These are phyloP conservation scores for Rapana venosa DNA, from an alignment of 2,888 invertebrate genomes.

Conservation along the genomic window DNA sequence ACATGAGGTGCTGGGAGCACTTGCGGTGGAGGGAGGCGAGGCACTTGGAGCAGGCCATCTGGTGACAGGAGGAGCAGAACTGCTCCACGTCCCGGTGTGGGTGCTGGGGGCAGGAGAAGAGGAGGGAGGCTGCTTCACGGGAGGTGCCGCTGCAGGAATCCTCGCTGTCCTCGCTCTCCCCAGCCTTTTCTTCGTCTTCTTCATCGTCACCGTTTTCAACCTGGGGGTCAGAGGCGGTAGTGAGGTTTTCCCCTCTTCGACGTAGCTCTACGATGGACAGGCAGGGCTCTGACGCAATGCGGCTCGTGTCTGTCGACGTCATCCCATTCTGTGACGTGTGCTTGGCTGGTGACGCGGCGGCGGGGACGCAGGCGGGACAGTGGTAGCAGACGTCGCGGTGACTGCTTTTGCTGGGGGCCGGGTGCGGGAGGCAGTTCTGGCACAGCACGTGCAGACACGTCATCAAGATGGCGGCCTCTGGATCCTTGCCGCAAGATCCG, in stretches of 20 bases:
- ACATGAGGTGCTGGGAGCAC: constrained; percentile 39
- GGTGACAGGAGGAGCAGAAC: constrained; percentile 48
- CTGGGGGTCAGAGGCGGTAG: not conserved
- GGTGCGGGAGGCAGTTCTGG: constrained; percentile 31
- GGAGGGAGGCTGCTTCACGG: constrained; percentile 7
- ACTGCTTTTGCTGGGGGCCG: not conserved
- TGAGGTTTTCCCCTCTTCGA: not conserved
- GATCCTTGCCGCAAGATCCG: constrained; percentile 19
- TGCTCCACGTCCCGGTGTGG: constrained; percentile 43
- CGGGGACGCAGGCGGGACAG: constrained; percentile 42
- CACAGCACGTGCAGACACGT: constrained; percentile 53
- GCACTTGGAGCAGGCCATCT: constrained; percentile 50
- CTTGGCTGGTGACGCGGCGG: not conserved
- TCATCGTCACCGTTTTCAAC: constrained; percentile 32
- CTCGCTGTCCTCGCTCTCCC: not conserved
- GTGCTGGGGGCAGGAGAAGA: constrained; percentile 45
- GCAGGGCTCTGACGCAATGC: constrained; percentile 30
- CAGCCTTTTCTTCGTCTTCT: not conserved
- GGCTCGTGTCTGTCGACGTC: not conserved
- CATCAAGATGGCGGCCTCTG: constrained; percentile 41
- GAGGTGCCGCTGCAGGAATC: not conserved
- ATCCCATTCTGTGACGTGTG: constrained; percentile 4
- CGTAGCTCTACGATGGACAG: constrained; percentile 26
- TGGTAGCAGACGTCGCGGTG: constrained; percentile 18
- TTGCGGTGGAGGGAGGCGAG: constrained; percentile 44